These are phyloP conservation scores for Lasioglossum oenotherae DNA, from an alignment of 2,888 invertebrate genomes.

Conservation along the genomic window DNA sequence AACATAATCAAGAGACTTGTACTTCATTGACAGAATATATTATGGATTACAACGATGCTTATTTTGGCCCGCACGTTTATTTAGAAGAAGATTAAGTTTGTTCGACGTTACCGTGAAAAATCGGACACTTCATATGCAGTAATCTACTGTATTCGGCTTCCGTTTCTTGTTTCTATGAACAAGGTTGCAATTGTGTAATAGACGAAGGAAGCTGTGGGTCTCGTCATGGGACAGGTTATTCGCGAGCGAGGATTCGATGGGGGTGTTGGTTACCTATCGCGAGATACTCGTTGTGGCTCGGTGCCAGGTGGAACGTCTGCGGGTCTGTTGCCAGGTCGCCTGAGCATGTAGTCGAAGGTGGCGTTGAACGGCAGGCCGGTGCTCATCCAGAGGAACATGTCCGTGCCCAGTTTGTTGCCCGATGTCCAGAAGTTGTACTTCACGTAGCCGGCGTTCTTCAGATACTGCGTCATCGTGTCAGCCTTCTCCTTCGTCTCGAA, in stretches of 20 bases:
- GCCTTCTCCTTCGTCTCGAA: conserved; percentile 95
- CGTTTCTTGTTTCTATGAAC: too few species aligned
- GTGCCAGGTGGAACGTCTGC: conserved; percentile 89
- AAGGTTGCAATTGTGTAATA: neutral
- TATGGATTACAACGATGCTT: too few species aligned
- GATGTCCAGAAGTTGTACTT: conserved; percentile 96
- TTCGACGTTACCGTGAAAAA: too few species aligned
- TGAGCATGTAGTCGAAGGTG: conserved; percentile 93
- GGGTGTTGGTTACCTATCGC: conserved; percentile 87
- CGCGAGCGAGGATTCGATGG: neutral
- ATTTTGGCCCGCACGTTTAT: too few species aligned
- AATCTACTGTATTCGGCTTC: too few species aligned
- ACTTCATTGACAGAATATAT: too few species aligned
- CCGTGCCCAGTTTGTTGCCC: conserved; percentile 93
- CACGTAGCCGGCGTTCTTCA: conserved; percentile 93
- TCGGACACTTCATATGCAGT: too few species aligned
- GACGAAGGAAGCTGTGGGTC: too few species aligned
- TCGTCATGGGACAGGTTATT: neutral
- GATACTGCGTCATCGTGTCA: conserved; percentile 92
- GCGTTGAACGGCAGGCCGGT: conserved; percentile 94
- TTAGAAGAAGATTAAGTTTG: too few species aligned
- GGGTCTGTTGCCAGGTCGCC: conserved; percentile 86
- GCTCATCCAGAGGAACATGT: conserved; percentile 96
- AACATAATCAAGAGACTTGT: too few species aligned
- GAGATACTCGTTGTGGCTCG: conserved; percentile 91